These are phyloP conservation scores for Erebia epiphron DNA, from an alignment of 2,888 invertebrate species.

Conservation along the genomic window DNA sequence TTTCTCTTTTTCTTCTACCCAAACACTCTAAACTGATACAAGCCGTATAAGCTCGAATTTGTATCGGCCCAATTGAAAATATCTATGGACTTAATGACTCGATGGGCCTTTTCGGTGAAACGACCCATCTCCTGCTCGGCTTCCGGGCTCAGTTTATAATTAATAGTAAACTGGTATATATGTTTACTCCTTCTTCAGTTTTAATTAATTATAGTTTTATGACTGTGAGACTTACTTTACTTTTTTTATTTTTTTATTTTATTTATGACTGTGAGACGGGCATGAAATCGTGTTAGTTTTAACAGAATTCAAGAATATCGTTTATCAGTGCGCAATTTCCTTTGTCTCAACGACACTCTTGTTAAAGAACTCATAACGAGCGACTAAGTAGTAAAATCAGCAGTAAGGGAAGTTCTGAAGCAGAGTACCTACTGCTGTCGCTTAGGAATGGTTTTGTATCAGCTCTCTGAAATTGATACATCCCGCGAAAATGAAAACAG, in stretches of 20 bases:
- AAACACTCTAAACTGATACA: not conserved
- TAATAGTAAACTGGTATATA: slow-evolving; percentile 28
- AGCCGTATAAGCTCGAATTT: slow-evolving; percentile 42
- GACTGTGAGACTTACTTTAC: not conserved
- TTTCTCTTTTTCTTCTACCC: not conserved
- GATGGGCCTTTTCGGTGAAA: slow-evolving; percentile 48
- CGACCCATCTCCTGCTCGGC: slow-evolving; percentile 40
- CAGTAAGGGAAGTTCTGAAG: too few species aligned
- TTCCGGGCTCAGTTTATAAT: slow-evolving; percentile 55
- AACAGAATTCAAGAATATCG: not conserved
- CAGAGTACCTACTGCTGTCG: too few species aligned
- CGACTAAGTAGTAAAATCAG: too few species aligned
- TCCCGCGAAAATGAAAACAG: too few species aligned
- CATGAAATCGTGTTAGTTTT: not conserved
- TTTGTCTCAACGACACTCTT: too few species aligned
- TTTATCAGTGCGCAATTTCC: too few species aligned
- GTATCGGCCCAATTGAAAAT: slow-evolving; percentile 50
- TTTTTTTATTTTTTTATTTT: too few species aligned
- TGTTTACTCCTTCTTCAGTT: not conserved
- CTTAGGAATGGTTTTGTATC: too few species aligned
- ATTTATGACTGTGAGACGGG: not conserved
- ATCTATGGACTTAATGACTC: slow-evolving; percentile 56
- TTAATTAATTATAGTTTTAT: not conserved
- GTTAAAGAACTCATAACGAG: too few species aligned
- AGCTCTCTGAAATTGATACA: too few species aligned